Percentiles rank a stretch among this genome's conserved stretches.
Conservation (phyloP, 1,140 invertebrate species). For the Mycetomoellerius zeteki region DNA sequence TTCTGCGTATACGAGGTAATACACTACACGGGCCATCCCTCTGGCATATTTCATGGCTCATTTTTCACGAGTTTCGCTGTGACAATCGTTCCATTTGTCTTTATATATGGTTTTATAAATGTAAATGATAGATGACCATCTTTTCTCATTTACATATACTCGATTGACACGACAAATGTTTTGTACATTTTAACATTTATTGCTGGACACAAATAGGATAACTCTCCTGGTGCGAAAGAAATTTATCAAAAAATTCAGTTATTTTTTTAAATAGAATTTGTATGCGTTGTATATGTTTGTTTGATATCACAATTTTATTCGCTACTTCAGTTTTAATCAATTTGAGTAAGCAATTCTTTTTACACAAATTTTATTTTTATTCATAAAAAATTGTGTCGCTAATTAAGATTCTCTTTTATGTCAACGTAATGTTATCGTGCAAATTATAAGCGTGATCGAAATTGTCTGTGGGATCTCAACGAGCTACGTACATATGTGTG, state of each 20-base stretch:
- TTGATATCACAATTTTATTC: not conserved
- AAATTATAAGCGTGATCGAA: slow-evolving; percentile 37
- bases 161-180: not conserved
- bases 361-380: not conserved
- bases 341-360: not conserved
- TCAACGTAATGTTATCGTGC: not conserved
- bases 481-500: slow-evolving; percentile 8
- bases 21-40: not conserved
- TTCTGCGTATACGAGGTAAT: slow-evolving; percentile 11
- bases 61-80: slow-evolving; percentile 73
- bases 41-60: slow-evolving; percentile 33
- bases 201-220: not conserved
- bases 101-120: slow-evolving; percentile 76
- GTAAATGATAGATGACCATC: slow-evolving; percentile 75
- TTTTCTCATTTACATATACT: slow-evolving; percentile 36
- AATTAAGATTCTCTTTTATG: not conserved
- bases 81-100: slow-evolving; percentile 79
- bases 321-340: not conserved
- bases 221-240: not conserved
- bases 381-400: not conserved
- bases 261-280: not conserved
- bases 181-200: slow-evolving; percentile 40
- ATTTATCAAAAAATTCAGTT: not conserved
- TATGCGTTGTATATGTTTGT: not conserved
- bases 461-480: slow-evolving; percentile 17